Conservation (phyloP, 1,140 invertebrate species). For the Phthorimaea operculella region DNA sequence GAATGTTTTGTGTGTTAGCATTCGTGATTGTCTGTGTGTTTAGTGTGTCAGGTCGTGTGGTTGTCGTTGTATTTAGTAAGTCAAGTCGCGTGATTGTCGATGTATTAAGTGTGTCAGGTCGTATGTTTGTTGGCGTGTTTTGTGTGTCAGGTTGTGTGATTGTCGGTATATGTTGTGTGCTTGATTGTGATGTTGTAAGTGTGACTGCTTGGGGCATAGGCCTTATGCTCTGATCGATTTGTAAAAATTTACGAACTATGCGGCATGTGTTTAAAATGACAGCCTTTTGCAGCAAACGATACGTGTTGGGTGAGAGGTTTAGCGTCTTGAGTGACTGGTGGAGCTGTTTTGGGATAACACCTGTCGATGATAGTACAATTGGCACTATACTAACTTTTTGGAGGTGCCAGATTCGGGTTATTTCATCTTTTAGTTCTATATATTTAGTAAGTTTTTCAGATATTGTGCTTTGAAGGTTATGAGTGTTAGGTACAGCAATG, state of each 20-base stretch:
- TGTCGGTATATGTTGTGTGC: too few relatives aligned
- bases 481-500: slow-evolving; percentile 7
- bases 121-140: too few relatives aligned
- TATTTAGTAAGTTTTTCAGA: slow-evolving; percentile 9
- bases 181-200: too few relatives aligned
- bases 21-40: too few relatives aligned
- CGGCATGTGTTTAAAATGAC: slow-evolving; percentile 19
- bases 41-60: too few relatives aligned
- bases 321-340: slow-evolving; percentile 12
- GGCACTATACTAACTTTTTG: slow-evolving; percentile 9
- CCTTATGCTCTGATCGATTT: neutral
- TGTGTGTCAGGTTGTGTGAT: too few relatives aligned
- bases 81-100: too few relatives aligned
- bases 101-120: too few relatives aligned
- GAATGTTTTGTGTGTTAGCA: too few relatives aligned
- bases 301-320: slow-evolving; percentile 12
- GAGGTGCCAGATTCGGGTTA: slow-evolving; percentile 7
- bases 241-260: slow-evolving; percentile 17
- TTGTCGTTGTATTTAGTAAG: too few relatives aligned
- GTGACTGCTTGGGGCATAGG: too few relatives aligned
- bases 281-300: slow-evolving; percentile 13
- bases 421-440: slow-evolving; percentile 7
- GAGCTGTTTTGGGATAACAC: slow-evolving; percentile 15
- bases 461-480: slow-evolving; percentile 7
- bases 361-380: slow-evolving; percentile 19